These are phyloP conservation scores for Sebastes minor DNA, from an alignment of 2,797 vertebrate species.

Conservation along the genomic window DNA sequence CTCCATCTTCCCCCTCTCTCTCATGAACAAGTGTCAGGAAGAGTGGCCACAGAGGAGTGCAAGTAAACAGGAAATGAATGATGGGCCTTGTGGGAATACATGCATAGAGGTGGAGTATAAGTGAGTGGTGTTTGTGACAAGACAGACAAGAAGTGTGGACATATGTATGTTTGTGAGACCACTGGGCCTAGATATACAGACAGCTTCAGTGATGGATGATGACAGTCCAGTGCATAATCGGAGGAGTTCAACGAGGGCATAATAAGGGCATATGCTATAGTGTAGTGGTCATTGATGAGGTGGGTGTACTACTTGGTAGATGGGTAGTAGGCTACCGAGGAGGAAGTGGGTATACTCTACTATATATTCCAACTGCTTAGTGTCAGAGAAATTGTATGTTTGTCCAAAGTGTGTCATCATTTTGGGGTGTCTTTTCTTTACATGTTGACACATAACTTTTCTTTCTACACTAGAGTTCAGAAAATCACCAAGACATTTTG, in stretches of 20 bases:
- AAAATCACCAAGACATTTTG: not conserved
- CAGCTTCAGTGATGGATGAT: constrained; percentile 38
- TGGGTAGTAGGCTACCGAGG: too few species aligned
- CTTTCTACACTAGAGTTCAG: not conserved
- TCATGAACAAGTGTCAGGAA: constrained; percentile 15
- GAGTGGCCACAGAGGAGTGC: constrained; percentile 4
- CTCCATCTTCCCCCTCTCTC: constrained; percentile 3
- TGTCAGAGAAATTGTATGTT: not conserved
- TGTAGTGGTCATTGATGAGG: too few species aligned
- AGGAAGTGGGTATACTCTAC: too few species aligned
- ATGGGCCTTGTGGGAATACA: constrained; percentile 28
- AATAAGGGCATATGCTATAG: not conserved
- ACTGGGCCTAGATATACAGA: constrained; percentile 3
- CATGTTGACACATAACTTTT: not conserved
- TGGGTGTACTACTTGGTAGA: too few species aligned
- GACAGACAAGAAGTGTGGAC: not conserved
- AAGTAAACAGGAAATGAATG: constrained; percentile 35
- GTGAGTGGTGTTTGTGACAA: constrained; percentile 2
- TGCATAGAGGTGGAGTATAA: not conserved
- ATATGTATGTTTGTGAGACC: not conserved
- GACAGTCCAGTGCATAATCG: constrained; percentile 22
- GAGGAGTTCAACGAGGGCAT: constrained; percentile 4
- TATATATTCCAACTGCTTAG: not conserved
- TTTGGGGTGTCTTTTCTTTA: not conserved
- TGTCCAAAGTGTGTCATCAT: not conserved